A percentile compares a stretch with the other conserved stretches of the same genome.
Conservation (phyloP, 2,888 invertebrate genomes). For the Fabriciana adippe region DNA sequence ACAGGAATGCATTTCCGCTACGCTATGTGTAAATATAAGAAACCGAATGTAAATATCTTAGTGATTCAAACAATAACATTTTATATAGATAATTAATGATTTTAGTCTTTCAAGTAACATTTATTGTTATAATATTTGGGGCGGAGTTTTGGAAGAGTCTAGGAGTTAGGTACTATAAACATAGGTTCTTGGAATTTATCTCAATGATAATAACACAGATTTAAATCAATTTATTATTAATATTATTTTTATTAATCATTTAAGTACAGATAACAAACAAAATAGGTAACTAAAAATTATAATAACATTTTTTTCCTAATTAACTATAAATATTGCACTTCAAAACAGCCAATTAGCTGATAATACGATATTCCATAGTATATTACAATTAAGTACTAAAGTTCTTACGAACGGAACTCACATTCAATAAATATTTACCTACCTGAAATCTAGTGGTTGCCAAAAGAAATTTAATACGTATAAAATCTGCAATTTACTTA, state of each 20-base stretch:
- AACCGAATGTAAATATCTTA: no score
- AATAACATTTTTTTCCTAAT: slow-evolving; percentile 15
- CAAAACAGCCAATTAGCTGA: slow-evolving; percentile 48
- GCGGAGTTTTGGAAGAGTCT: no score
- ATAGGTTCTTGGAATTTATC: background rate
- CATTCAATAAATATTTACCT: slow-evolving; percentile 15
- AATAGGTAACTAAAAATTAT: slow-evolving; percentile 14
- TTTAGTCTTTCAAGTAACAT: no score
- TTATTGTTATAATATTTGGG: no score
- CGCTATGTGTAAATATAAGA: no score
- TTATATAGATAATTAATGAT: no score
- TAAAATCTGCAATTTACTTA: no score
- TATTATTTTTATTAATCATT: background rate
- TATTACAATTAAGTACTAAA: slow-evolving; percentile 6
- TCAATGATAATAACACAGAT: slow-evolving; percentile 2
- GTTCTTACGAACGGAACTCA: background rate
- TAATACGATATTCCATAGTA: slow-evolving; percentile 30
- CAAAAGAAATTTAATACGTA: no score
- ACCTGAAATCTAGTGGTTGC: no score
- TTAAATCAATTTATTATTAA: slow-evolving; percentile 10
- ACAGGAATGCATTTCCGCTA: no score
- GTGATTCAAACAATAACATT: no score
- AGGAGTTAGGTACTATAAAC: no score
- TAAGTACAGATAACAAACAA: slow-evolving; percentile 10
- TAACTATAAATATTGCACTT: slow-evolving; percentile 63